Evolutionary conservation across 1,140 invertebrate genomes (phyloP), one percentile per base, ranked within the genome.

Genomic region (Drosophila jambulina): DNA sequence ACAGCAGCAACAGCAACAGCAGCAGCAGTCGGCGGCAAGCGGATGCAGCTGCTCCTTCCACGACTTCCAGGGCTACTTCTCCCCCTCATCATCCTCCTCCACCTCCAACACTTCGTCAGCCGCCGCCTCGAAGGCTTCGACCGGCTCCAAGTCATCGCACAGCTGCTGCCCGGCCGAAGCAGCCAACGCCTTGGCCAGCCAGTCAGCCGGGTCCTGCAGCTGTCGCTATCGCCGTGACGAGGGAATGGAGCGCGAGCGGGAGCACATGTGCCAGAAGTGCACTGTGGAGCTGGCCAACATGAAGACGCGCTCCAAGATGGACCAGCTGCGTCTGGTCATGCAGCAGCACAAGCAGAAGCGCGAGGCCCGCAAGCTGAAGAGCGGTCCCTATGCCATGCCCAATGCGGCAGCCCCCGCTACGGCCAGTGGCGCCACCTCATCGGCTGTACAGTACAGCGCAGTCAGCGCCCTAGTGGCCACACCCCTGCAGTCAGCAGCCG

Each of bases 271-370:
- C 75, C 87, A 78, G 25, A 93, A 87, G 78, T 93, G 92, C 93
- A 93, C 93, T 93, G 81, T 94, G 87, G 94, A 95, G 93, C 86
- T 94, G 87, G 97, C 96, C 85, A 97, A 97, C 82, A 95, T 95
- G 68, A 96, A 96, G 71, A 97, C 96, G 7, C 96, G 97, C 77
- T 96, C 96, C 45, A 98, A 98, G 93, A 95, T 98, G 93, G 96
- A 97, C 86, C 96, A 97, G 59, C 93, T 98, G 17, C 95, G 97
- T 67, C 94, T 97, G 25, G 96, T 98, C 34, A 97, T 98, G 96
- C 97, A 97, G 78, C 97, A 98, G 91, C 95, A 96, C 78, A 95
- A 97, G 58, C 96, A 97, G 67, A 94, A 96, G 60, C 95, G 97
- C 36, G 95, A 96, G 91, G 97, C 96, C 7, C 94, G 97, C 63